phyloP scores from a whole-genome alignment of 2,888 invertebrate genomes.

The Lepidochitona cinerea region DNA sequence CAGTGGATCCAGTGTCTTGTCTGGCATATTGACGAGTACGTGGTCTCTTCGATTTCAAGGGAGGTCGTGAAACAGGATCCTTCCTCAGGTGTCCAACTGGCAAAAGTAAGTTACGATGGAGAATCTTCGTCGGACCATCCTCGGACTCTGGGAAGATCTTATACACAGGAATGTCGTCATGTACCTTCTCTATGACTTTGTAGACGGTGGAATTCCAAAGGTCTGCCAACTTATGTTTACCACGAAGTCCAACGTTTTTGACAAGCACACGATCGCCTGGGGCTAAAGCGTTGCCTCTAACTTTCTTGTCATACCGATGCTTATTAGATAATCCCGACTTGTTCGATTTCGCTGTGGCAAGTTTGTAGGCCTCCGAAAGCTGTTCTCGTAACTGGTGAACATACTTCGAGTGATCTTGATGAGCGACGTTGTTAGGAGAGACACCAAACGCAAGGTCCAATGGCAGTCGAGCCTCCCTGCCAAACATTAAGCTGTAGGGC shows the following conservation, averaged over 20 bases:
- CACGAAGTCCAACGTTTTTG: constrained; percentile 15
- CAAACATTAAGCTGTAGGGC: constrained; percentile 26
- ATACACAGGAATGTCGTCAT: constrained; percentile 11
- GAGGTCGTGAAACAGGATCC: background rate
- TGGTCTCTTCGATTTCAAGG: background rate
- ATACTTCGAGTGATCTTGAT: background rate
- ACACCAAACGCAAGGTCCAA: constrained; percentile 10
- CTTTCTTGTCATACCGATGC: constrained; percentile 11
- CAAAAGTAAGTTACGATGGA: constrained; percentile 19
- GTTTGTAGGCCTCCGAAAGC: background rate
- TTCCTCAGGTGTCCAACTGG: background rate
- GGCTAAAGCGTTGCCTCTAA: constrained; percentile 1
- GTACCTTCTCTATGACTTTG: constrained; percentile 9
- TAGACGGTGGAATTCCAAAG: constrained; percentile 14
- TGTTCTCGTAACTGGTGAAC: background rate
- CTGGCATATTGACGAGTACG: background rate
- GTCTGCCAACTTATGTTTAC: constrained; percentile 21
- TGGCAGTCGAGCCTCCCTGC: constrained; percentile 13
- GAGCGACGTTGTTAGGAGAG: background rate
- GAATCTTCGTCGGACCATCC: background rate
- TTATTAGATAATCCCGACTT: constrained; percentile 5
- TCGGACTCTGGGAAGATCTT: constrained; percentile 3
- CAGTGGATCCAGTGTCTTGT: background rate
- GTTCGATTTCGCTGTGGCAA: background rate
- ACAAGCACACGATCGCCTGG: constrained; percentile 25